Evolutionary conservation across 53 echinoderm and acorn worm genomes (phyloP).

Genomic region (Stichopus horrens): DNA sequence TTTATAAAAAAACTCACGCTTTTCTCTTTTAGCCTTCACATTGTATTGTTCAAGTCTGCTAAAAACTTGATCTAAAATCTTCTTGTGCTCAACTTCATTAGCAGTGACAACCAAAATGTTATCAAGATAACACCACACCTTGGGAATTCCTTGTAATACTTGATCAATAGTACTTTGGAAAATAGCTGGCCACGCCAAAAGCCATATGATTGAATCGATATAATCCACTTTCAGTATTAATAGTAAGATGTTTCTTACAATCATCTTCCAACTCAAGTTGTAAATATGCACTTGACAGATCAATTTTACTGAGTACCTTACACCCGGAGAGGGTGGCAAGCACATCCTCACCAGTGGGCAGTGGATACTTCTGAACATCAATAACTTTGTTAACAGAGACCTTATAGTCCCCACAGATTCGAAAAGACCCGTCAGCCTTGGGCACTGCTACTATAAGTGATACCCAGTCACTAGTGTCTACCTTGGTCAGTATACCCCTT

Average conservation of each 20-base stretch:
- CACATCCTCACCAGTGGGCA: slow-evolving; percentile 41
- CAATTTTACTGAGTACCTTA: slow-evolving; percentile 37
- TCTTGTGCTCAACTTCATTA: slow-evolving; percentile 18
- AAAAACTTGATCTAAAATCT: background rate
- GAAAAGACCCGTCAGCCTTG: slow-evolving; percentile 40
- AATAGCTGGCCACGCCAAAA: slow-evolving; percentile 41
- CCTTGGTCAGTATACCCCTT: slow-evolving; percentile 34
- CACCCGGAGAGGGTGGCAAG: background rate
- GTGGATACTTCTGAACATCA: slow-evolving; percentile 42
- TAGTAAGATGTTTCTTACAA: slow-evolving; percentile 21
- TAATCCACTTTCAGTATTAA: slow-evolving; percentile 48
- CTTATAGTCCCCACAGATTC: slow-evolving; percentile 55
- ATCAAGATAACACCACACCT: slow-evolving; percentile 44
- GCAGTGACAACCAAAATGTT: slow-evolving; percentile 48
- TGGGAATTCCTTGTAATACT: background rate
- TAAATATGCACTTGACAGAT: slow-evolving; percentile 47
- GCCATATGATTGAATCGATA: slow-evolving; percentile 23
- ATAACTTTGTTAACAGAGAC: slow-evolving; percentile 43
- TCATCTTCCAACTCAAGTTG: slow-evolving; percentile 26
- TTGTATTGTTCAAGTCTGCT: slow-evolving; percentile 15
- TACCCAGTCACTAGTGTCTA: slow-evolving; percentile 54
- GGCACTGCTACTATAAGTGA: slow-evolving; percentile 46
- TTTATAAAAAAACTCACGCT: slow-evolving; percentile 19
- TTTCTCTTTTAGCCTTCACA: slow-evolving; percentile 12
- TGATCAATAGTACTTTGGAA: slow-evolving; percentile 33